phyloP scores from a whole-genome alignment of 2,888 invertebrate genomes.

The Colletes collaris region DNA sequence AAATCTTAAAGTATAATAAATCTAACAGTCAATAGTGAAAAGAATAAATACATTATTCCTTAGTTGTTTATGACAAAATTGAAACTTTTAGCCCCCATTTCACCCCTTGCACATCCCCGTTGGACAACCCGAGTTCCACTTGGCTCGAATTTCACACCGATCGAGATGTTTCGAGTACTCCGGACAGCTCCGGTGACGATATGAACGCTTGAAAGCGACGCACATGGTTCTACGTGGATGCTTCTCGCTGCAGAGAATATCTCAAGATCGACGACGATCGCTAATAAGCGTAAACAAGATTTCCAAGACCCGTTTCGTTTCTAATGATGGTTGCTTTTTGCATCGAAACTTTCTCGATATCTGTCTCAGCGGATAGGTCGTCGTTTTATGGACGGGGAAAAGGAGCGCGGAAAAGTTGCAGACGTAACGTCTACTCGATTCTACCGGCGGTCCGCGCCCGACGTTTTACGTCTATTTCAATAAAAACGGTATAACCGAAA shows the following conservation, averaged over 20 bases:
- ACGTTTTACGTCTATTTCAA: constrained; percentile 56
- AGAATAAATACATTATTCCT: too few relatives aligned
- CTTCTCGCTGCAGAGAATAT: neutral
- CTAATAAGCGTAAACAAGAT: neutral
- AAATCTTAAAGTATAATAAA: too few relatives aligned
- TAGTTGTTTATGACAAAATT: too few relatives aligned
- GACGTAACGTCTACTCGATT: constrained; percentile 30
- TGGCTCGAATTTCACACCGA: too few relatives aligned
- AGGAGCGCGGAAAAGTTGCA: constrained; percentile 16
- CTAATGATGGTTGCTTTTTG: neutral
- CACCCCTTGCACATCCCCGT: too few relatives aligned
- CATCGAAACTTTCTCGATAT: constrained; percentile 7
- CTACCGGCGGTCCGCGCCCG: neutral
- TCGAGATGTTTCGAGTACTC: too few relatives aligned
- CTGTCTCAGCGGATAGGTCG: neutral
- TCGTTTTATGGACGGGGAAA: constrained; percentile 15
- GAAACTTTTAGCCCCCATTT: too few relatives aligned
- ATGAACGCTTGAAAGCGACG: neutral
- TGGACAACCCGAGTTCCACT: too few relatives aligned
- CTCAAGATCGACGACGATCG: neutral
- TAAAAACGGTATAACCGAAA: constrained; percentile 59
- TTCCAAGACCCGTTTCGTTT: neutral
- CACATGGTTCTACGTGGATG: neutral
- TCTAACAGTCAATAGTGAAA: too few relatives aligned
- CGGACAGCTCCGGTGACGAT: too few relatives aligned